These are phyloP conservation scores for Microcaecilia unicolor DNA, from an alignment of 2,797 vertebrate genomes.

Conservation along the genomic window DNA sequence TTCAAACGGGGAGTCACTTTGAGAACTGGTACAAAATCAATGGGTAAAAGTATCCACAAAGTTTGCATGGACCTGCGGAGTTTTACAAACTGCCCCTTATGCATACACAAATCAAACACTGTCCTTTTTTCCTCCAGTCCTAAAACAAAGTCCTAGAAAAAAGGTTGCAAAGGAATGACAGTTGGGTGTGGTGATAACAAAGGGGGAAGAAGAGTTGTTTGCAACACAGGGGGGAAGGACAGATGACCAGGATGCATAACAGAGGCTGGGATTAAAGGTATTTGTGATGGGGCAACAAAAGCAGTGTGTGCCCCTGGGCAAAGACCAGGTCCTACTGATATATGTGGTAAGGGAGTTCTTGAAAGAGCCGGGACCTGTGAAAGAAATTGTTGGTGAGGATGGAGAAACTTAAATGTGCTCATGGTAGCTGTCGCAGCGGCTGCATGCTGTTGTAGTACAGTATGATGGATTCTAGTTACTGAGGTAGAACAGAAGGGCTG, in stretches of 20 bases:
- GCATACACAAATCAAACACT: no score
- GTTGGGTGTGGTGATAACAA: constrained; percentile 56
- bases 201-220: constrained; percentile 48
- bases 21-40: no score
- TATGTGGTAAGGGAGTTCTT: constrained; percentile 53
- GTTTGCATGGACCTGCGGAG: no score
- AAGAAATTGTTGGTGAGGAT: constrained; percentile 60
- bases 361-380: constrained; percentile 58
- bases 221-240: constrained; percentile 57
- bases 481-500: constrained; percentile 61
- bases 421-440: constrained; percentile 17
- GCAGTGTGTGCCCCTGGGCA: constrained; percentile 39
- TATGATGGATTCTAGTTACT: constrained; percentile 61
- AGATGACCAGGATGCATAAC: constrained; percentile 54
- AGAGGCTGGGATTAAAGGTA: constrained; percentile 55
- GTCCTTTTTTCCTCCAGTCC: background rate
- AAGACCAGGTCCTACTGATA: constrained; percentile 49
- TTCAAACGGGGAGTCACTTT: no score
- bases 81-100: no score
- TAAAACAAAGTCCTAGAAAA: constrained; percentile 45
- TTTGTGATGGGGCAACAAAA: constrained; percentile 47
- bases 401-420: constrained; percentile 52
- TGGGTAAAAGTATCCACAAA: no score
- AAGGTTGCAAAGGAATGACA: constrained; percentile 68
- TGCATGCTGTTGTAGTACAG: constrained; percentile 62